These are phyloP conservation scores for Pseudomugil gertrudae DNA, from an alignment of 2,797 vertebrate genomes.

Conservation along the genomic window DNA sequence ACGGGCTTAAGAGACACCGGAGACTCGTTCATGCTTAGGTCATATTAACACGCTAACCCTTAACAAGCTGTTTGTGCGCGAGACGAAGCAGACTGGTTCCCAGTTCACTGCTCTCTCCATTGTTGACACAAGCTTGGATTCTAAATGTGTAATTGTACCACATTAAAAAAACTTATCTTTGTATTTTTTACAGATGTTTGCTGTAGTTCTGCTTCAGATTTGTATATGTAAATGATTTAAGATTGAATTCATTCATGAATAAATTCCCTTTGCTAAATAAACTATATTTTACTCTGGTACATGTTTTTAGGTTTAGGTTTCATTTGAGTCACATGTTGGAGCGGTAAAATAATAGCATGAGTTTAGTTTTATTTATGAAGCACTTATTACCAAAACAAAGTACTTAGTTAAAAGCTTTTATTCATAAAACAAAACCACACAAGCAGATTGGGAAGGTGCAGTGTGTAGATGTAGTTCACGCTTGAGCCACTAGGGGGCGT, in stretches of 20 bases:
- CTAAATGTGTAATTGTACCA: slow-evolving; percentile 57
- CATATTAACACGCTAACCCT: slow-evolving; percentile 2
- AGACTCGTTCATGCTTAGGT: slow-evolving; percentile 74
- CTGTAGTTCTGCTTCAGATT: slow-evolving; percentile 67
- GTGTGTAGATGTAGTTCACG: too few relatives aligned
- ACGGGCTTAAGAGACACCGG: slow-evolving; percentile 76
- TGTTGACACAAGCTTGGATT: slow-evolving; percentile 12
- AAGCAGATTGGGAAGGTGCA: too few relatives aligned
- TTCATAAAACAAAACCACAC: too few relatives aligned
- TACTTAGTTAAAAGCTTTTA: too few relatives aligned
- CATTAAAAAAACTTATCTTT: slow-evolving; percentile 55
- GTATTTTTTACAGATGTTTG: slow-evolving; percentile 76
- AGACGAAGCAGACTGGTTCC: slow-evolving; percentile 4
- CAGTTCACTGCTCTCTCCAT: slow-evolving; percentile 9
- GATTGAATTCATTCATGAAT: slow-evolving; percentile 50
- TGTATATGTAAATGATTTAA: slow-evolving; percentile 68
- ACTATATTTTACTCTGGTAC: slow-evolving; percentile 5
- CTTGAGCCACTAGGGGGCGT: too few relatives aligned
- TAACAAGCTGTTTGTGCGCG: slow-evolving; percentile 7
- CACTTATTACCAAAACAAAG: too few relatives aligned
- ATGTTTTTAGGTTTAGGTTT: too few relatives aligned
- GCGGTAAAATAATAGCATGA: too few relatives aligned
- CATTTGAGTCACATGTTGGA: too few relatives aligned
- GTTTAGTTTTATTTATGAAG: too few relatives aligned
- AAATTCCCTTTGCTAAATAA: slow-evolving; percentile 63